Evolutionary conservation across 1,140 invertebrate species (phyloP).

Genomic region (Ceratosolen solmsi): DNA sequence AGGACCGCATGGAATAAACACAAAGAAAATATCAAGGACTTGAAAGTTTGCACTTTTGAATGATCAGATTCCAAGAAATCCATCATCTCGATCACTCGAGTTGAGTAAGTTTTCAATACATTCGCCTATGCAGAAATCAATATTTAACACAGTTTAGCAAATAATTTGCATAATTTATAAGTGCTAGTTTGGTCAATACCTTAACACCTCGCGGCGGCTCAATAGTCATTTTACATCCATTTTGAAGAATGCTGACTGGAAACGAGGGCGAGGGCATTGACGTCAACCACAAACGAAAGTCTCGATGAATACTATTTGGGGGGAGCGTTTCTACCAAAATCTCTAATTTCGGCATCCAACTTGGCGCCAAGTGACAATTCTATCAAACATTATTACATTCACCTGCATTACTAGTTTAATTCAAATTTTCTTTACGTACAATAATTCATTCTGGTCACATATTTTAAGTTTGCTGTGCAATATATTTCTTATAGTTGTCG

Average conservation of each 20-base stretch:
- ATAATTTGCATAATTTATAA: not conserved
- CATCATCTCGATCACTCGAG: constrained; percentile 72
- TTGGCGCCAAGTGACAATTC: constrained; percentile 84
- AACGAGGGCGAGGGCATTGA: constrained; percentile 80
- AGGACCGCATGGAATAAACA: constrained; percentile 83
- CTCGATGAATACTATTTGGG: constrained; percentile 73
- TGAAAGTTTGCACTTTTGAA: constrained; percentile 76
- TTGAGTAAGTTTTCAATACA: constrained; percentile 77
- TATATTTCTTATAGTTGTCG: too few relatives aligned
- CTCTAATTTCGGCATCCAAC: constrained; percentile 81
- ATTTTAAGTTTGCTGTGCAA: not conserved
- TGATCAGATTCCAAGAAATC: constrained; percentile 74
- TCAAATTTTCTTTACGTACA: not conserved
- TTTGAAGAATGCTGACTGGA: constrained; percentile 81
- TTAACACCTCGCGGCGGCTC: constrained; percentile 81
- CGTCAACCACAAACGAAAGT: constrained; percentile 84
- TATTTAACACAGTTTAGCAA: not conserved
- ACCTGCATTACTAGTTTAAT: not conserved
- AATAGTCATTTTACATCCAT: constrained; percentile 83
- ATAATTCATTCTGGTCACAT: not conserved
- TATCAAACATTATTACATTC: constrained; percentile 60
- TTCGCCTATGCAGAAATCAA: constrained; percentile 74
- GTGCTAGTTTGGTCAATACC: constrained; percentile 61
- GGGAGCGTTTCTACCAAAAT: constrained; percentile 75
- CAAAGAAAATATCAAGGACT: constrained; percentile 79